Conservation (phyloP, 2,797 vertebrate species). For the Mus minutoides region DNA sequence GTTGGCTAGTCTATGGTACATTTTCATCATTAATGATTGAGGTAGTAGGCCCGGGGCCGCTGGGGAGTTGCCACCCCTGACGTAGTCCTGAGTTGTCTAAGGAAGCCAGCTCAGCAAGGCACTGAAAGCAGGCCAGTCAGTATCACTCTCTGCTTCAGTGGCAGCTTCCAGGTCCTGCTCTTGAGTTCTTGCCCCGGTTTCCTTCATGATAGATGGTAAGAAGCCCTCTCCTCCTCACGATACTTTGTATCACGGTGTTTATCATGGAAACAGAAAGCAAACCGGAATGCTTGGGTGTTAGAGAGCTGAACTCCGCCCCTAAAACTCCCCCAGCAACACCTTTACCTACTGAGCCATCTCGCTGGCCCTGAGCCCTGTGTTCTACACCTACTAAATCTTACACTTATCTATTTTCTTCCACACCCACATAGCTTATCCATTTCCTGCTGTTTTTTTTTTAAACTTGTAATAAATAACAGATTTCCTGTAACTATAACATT, state of each 20-base stretch:
- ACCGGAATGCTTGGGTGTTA: neutral
- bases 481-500: neutral
- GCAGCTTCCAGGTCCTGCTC: neutral
- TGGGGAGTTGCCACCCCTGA: neutral
- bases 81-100: neutral
- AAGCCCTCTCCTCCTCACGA: neutral
- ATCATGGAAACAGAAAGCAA: neutral
- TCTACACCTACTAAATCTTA: neutral
- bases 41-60: neutral
- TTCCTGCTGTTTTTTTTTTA: neutral
- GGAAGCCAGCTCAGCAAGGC: neutral
- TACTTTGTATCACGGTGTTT: neutral
- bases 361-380: neutral
- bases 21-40: neutral
- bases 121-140: neutral
- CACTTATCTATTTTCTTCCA: neutral
- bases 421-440: neutral
- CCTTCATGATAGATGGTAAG: neutral
- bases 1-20: neutral
- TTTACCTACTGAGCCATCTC: neutral
- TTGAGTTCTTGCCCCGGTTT: neutral
- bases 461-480: neutral
- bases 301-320: neutral
- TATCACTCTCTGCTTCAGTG: neutral
- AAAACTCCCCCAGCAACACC: neutral